Conservation (phyloP, 2,797 vertebrate genomes). For the Gallinago stenura region DNA sequence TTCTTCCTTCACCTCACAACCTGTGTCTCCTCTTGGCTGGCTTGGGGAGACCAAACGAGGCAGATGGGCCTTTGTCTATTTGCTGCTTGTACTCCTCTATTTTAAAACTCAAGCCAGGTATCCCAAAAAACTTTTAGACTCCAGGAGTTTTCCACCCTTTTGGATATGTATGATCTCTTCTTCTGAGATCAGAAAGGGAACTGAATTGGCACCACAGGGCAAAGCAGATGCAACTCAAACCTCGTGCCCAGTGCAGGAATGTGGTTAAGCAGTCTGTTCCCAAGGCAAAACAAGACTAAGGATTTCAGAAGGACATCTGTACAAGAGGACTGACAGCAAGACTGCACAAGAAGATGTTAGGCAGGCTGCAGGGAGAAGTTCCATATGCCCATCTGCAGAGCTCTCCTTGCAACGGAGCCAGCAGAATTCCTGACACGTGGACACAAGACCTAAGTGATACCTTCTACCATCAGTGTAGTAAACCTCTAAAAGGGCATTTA, state of each 20-base stretch:
- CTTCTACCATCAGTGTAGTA: neutral
- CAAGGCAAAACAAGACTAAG: neutral
- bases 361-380: neutral
- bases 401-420: neutral
- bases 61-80: neutral
- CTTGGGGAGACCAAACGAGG: neutral
- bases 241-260: neutral
- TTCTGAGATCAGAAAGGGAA: neutral
- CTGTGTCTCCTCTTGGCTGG: neutral
- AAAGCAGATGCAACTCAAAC: accelerated
- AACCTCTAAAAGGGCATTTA: neutral
- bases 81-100: neutral
- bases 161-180: accelerated
- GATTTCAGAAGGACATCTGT: neutral
- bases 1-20: neutral
- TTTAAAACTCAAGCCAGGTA: neutral
- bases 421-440: neutral
- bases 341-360: neutral
- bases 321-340: neutral
- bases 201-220: neutral
- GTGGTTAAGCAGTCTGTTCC: accelerated
- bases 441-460: neutral
- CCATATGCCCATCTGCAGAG: neutral
- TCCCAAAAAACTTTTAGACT: neutral
- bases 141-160: neutral